phyloP scores from a whole-genome alignment of 2,888 invertebrate species.

The Escarpia spicata region DNA sequence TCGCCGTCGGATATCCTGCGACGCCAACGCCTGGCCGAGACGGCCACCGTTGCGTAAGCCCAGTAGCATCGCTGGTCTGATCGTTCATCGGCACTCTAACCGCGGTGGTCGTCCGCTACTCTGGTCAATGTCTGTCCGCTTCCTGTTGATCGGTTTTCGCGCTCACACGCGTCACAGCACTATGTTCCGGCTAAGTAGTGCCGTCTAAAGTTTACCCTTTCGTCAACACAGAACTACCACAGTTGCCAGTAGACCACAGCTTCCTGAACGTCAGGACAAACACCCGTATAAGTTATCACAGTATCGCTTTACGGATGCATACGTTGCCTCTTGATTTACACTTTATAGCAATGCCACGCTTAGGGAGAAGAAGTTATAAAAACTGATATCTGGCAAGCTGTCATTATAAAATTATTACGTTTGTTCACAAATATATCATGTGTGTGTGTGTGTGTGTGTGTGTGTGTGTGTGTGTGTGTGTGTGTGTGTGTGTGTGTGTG shows the following conservation, averaged over 20 bases:
- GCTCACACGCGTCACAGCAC: background rate
- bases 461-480: constrained; percentile 29
- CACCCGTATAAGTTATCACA: background rate
- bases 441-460: constrained; percentile 28
- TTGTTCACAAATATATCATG: background rate
- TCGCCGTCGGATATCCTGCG: constrained; percentile 13
- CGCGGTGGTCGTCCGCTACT: background rate
- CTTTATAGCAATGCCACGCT: background rate
- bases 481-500: constrained; percentile 27
- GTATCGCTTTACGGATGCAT: background rate
- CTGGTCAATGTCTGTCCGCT: constrained; percentile 1
- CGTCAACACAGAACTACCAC: background rate
- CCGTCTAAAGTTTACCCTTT: background rate
- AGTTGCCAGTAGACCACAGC: background rate
- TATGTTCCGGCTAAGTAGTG: background rate
- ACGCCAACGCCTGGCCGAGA: background rate
- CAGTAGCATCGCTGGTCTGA: background rate
- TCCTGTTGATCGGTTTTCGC: background rate
- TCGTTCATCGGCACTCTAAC: background rate
- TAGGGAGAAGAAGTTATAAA: background rate
- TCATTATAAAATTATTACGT: background rate
- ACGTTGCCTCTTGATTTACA: background rate
- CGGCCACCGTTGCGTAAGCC: background rate
- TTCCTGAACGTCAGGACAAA: background rate
- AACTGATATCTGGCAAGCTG: background rate